Base-by-base conservation (phyloP, 1,140 invertebrate species). In the Aphelinus certus region DNA sequence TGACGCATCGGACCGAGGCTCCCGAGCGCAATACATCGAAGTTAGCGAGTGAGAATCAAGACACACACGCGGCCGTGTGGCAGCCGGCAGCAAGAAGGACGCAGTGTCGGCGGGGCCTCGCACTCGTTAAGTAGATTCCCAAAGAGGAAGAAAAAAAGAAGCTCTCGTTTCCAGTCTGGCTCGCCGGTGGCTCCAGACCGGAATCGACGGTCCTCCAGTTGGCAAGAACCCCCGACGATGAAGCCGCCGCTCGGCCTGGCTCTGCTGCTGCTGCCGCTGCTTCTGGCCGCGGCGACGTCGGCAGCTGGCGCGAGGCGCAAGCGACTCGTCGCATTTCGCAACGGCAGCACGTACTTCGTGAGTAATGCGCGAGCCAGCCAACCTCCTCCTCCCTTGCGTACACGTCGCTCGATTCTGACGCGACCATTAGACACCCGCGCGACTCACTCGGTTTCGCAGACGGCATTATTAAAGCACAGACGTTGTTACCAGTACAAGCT, bases 311-410 rank as follows among this genome's bases (percentile, higher is more conserved):
- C 71, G 9, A 79, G 79, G 57, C 53, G 63, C 67, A 83, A 78
- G 64, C 83, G 87, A 67, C 69, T 79, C n/a, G 58, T 87, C 46
- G 79, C 84, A 3, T 88, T 88, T 58, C 75, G 76, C 3, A 86
- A 86, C 69, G 85, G 86, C 60, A 86, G 83, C 80, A 84, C 82
- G 47, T 86, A 84, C 75, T 87, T 86, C 77, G 87, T 88, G 76
- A 88, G 87, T 87, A 81, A 78, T 77, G 53, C 9, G 42, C 2
- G 9, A 1, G 5, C 2, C 56, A n/a, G 49, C 10, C 45, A 26
- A 56, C 9, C 26, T 65, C 65, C 26, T 65, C 65, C 43, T 47
- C 49, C 6, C 45, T 45, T 3, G 26, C 4, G 1, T 51, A 49
- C n/a, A 46, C 70, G 9, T 7, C 26, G 26, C 26, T 26, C 26